Percentiles rank a stretch among this genome's conserved stretches.
phyloP scores from a whole-genome alignment of 1,140 invertebrate genomes.

The Eumaeus atala region DNA sequence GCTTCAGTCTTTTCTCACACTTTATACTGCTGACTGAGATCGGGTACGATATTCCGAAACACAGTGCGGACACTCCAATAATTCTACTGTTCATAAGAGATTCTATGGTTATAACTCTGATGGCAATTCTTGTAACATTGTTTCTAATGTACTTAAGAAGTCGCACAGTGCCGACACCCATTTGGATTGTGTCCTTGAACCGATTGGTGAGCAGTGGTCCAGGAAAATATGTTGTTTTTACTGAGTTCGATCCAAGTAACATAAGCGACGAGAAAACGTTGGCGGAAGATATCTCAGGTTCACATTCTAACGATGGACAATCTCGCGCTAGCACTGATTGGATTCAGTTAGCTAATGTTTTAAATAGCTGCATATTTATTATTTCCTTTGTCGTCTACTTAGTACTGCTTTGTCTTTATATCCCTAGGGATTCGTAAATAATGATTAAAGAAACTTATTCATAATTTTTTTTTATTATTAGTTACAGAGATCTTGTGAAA shows the following conservation, averaged over 20 bases:
- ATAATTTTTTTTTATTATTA: too few relatives aligned
- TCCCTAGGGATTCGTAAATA: slow-evolving; percentile 39
- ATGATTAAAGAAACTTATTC: background rate
- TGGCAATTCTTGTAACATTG: slow-evolving; percentile 46
- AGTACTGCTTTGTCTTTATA: slow-evolving; percentile 44
- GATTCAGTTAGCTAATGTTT: slow-evolving; percentile 49
- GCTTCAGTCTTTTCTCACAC: slow-evolving; percentile 61
- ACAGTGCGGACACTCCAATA: slow-evolving; percentile 55
- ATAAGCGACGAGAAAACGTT: slow-evolving; percentile 34
- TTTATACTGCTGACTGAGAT: slow-evolving; percentile 58
- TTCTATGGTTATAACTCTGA: slow-evolving; percentile 54
- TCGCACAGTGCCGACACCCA: slow-evolving; percentile 33
- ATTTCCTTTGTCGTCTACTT: slow-evolving; percentile 43
- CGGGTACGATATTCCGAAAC: slow-evolving; percentile 55
- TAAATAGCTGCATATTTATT: slow-evolving; percentile 50
- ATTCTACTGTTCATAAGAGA: slow-evolving; percentile 55
- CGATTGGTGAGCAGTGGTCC: slow-evolving; percentile 41
- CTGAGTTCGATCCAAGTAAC: slow-evolving; percentile 55
- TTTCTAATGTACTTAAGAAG: slow-evolving; percentile 45
- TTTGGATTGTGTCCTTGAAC: slow-evolving; percentile 43
- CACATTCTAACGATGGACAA: slow-evolving; percentile 24
- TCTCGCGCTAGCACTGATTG: slow-evolving; percentile 34
- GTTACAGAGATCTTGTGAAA: too few relatives aligned
- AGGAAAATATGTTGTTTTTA: slow-evolving; percentile 58
- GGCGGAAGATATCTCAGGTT: slow-evolving; percentile 30